These are phyloP conservation scores for Octonoba sinensis DNA, from an alignment of 2,888 invertebrate genomes.

Conservation along the genomic window DNA sequence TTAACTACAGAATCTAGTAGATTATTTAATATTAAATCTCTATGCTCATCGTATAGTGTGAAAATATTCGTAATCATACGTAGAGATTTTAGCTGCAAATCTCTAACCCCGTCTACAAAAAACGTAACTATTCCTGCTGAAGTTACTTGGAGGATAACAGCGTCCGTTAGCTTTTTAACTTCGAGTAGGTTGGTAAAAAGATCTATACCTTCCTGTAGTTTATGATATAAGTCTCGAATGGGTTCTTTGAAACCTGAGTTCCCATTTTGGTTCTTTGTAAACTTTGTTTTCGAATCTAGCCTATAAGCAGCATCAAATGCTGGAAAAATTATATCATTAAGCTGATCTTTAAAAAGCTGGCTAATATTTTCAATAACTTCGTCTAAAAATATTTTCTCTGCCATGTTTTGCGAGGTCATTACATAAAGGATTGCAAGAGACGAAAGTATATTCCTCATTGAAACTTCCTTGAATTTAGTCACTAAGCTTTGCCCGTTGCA, in stretches of 20 bases:
- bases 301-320: conserved; percentile 96
- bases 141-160: conserved; percentile 83
- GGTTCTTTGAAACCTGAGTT: conserved; percentile 77
- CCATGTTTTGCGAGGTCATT: conserved; percentile 96
- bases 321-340: conserved; percentile 96
- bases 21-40: conserved; percentile 92
- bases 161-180: conserved; percentile 91
- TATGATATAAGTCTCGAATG: conserved; percentile 85
- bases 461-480: conserved; percentile 80
- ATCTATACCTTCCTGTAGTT: conserved; percentile 86
- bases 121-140: conserved; percentile 96
- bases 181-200: conserved; percentile 88
- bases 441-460: conserved; percentile 94
- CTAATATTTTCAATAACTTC: conserved; percentile 97
- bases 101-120: conserved; percentile 94
- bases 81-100: conserved; percentile 93
- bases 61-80: conserved; percentile 97
- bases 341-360: conserved; percentile 93
- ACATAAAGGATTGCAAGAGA: conserved; percentile 91
- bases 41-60: conserved; percentile 93
- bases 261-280: conserved; percentile 71
- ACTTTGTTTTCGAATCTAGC: conserved; percentile 75
- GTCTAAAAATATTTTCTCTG: conserved; percentile 95
- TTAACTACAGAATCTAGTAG: conserved; percentile 97
- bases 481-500: conserved; percentile 71